A percentile compares a stretch with the other conserved stretches of the same genome.
These are phyloP conservation scores for Scaptomyza pallida DNA, from an alignment of 1,140 invertebrate species.

Conservation along the genomic window DNA sequence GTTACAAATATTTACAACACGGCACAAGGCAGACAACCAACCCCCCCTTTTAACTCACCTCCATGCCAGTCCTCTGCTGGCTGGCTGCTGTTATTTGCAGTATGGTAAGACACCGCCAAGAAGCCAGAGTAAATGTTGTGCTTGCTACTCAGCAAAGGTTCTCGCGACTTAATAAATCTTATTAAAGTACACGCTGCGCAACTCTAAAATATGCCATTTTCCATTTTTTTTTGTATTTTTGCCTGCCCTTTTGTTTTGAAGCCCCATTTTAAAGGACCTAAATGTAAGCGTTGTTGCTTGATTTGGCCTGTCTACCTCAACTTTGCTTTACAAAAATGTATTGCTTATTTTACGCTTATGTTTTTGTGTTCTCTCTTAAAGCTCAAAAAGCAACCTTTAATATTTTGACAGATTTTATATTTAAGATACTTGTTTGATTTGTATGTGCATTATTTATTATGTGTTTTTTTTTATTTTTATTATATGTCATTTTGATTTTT, in stretches of 20 bases:
- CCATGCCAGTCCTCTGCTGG: neutral
- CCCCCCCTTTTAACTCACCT: neutral
- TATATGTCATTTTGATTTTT: too few relatives aligned
- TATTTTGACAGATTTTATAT: too few relatives aligned
- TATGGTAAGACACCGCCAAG: constrained; percentile 61
- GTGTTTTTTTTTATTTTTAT: too few relatives aligned
- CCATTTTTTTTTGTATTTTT: too few relatives aligned
- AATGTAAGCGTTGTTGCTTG: constrained; percentile 4
- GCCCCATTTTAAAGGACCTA: constrained; percentile 23
- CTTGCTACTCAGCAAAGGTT: constrained; percentile 17
- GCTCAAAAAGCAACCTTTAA: neutral
- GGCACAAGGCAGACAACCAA: constrained; percentile 24
- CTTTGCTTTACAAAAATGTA: constrained; percentile 65
- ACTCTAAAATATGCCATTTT: constrained; percentile 61
- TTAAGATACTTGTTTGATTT: too few relatives aligned
- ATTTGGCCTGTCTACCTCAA: constrained; percentile 44
- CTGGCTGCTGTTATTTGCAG: constrained; percentile 42
- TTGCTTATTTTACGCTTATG: constrained; percentile 23
- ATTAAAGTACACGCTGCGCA: constrained; percentile 67
- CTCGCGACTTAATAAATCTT: constrained; percentile 76
- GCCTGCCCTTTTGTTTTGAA: constrained; percentile 31
- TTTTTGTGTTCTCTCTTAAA: neutral
- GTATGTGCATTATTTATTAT: too few relatives aligned
- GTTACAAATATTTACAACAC: constrained; percentile 78
- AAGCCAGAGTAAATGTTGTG: constrained; percentile 56